phyloP scores from a whole-genome alignment of 2,797 vertebrate species.

The Novumbra hubbsi region DNA sequence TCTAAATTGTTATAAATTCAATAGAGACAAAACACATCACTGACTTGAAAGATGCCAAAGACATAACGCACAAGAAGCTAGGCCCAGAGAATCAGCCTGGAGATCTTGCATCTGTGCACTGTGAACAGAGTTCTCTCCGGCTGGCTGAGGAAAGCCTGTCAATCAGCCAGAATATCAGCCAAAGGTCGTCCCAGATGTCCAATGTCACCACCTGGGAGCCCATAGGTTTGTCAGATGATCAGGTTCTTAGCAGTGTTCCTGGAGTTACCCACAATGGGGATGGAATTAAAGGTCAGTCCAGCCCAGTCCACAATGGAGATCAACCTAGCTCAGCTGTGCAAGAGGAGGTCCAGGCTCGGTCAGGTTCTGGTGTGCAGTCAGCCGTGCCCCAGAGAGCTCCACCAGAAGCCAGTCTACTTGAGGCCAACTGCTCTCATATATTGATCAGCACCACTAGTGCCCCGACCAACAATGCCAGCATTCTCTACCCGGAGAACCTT shows the following conservation, averaged over 20 bases:
- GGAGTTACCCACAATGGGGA: not conserved
- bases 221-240: not conserved
- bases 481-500: conserved; percentile 17
- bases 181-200: not conserved
- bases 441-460: conserved; percentile 7
- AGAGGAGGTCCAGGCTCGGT: not conserved
- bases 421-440: not conserved
- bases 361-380: conserved; percentile 9
- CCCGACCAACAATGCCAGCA: conserved; percentile 10
- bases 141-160: not conserved
- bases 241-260: not conserved
- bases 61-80: not conserved
- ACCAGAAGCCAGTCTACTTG: not conserved
- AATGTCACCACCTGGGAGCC: not conserved
- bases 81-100: not conserved
- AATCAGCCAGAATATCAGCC: not conserved
- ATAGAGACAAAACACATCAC: conserved; percentile 1
- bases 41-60: not conserved
- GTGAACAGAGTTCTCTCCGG: not conserved
- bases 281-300: not conserved
- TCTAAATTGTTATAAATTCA: not conserved
- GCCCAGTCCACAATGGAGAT: not conserved
- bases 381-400: conserved; percentile 19
- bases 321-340: not conserved
- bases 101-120: not conserved